Evolutionary conservation across 1,140 invertebrate genomes (phyloP), one percentile per base, ranked within the genome.

Genomic region (Rhagoletis zephyria): DNA sequence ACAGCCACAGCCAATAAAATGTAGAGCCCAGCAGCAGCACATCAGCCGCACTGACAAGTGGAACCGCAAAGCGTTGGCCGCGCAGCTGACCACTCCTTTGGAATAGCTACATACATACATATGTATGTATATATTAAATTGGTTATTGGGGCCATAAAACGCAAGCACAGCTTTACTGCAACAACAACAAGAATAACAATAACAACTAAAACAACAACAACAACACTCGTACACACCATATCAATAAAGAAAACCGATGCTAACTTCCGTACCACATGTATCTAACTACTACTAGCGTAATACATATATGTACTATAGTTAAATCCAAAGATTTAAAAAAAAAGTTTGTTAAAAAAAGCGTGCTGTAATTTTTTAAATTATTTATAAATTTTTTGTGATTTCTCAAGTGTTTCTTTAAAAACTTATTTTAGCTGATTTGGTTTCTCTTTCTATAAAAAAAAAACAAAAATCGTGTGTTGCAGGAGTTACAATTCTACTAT

Each of bases 401-500:
- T 30, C 30, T 30, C 1, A 30, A 63, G 4, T 63, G 61, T 63
- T 16, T n/a, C 1, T 14, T 63, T 63, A 14, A 16, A 30, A 4
- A 12, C 16, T 4, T 56, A 56, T 56, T 63, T 14, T 63, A 63
- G n/a, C 61, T 63, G 12, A n/a, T 63, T 1, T 63, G 61, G 61
- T n/a, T 48, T 12, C 42, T 51, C 87, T 85, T 85, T 85, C 59
- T 85, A 61, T 19, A 40, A 63, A 63, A 42, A n/a, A n/a, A 30
- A 30, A 30, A 30, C 30, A 30, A 30, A 30, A 14, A 61, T 85
- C 2, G 4, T 19, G 51, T 16, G 10, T 63, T 93, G 87, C 95
- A 99, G 98, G 98, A 94, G 98, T 99, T 91, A 99, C 98, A 92
- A 99, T 99, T 94, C 95, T 99, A 91, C 97, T 99, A 94, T 99